Percentiles rank a stretch among this genome's conserved stretches.
phyloP scores from a whole-genome alignment of 1,140 invertebrate genomes.

The Cydia amplana region DNA sequence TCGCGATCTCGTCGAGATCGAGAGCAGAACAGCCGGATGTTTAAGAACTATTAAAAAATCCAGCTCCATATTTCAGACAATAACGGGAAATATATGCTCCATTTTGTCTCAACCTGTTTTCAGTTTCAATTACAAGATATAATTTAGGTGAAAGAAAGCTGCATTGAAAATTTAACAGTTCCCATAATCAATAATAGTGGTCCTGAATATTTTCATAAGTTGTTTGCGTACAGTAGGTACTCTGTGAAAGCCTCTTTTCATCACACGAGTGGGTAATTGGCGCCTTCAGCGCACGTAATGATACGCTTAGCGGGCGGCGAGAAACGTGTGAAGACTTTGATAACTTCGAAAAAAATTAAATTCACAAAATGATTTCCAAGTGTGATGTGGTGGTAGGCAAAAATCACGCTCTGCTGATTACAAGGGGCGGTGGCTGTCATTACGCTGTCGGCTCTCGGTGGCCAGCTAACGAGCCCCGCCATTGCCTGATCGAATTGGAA shows the following conservation, averaged over 20 bases:
- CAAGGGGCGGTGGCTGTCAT: constrained; percentile 62
- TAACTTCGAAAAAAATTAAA: constrained; percentile 59
- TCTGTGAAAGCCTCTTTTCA: constrained; percentile 45
- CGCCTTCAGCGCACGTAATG: constrained; percentile 55
- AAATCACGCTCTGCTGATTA: constrained; percentile 60
- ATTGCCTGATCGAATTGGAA: constrained; percentile 36
- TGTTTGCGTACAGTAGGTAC: constrained; percentile 36
- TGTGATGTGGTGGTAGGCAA: constrained; percentile 67
- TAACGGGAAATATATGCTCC: not conserved
- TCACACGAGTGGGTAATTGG: constrained; percentile 53
- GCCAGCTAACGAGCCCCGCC: constrained; percentile 53
- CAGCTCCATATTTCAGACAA: not conserved
- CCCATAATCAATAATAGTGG: not conserved
- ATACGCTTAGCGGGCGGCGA: constrained; percentile 57
- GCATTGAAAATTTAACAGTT: not conserved
- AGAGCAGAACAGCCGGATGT: not conserved
- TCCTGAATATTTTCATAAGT: constrained; percentile 17
- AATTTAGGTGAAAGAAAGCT: not conserved
- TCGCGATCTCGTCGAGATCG: constrained; percentile 17
- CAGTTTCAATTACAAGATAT: not conserved
- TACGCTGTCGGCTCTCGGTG: constrained; percentile 56
- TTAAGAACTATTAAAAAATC: not conserved
- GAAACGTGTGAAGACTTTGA: constrained; percentile 60
- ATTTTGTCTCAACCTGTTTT: not conserved
- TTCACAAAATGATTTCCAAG: constrained; percentile 64